phyloP scores from a whole-genome alignment of 2,113 vertebrate genomes.

The Trogon melanurus region DNA sequence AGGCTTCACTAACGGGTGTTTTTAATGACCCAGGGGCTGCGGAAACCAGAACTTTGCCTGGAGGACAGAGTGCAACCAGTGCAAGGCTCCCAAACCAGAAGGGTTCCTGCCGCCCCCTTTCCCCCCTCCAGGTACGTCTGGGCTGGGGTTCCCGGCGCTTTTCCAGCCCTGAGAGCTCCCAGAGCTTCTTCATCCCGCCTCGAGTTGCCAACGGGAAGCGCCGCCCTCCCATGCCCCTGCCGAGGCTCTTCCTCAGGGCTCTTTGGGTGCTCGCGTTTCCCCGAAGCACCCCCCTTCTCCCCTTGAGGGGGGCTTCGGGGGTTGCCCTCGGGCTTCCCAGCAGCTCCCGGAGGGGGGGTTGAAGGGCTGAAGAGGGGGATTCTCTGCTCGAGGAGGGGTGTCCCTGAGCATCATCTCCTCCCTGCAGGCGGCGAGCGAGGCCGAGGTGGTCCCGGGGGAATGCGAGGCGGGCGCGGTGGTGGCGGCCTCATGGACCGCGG shows the following conservation, averaged over 20 bases:
- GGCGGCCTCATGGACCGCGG: slow-evolving; percentile 89
- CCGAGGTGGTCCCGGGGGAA: slow-evolving; percentile 90
- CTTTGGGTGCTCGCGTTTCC: accelerated
- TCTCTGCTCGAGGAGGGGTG: accelerated
- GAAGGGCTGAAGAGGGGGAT: too few relatives aligned
- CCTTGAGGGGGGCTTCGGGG: accelerated
- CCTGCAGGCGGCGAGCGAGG: slow-evolving; percentile 84
- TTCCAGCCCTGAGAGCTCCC: not conserved
- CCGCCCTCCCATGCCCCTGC: too few relatives aligned
- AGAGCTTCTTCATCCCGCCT: not conserved
- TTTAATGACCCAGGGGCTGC: slow-evolving; percentile 82
- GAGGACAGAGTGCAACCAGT: slow-evolving; percentile 99
- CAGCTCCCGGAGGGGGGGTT: not conserved
- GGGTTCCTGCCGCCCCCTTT: slow-evolving; percentile 92
- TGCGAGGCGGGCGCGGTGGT: slow-evolving; percentile 87
- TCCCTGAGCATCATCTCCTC: not conserved
- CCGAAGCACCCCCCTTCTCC: accelerated
- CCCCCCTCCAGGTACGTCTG: slow-evolving; percentile 84
- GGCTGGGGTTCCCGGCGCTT: accelerated
- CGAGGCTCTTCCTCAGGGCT: not conserved
- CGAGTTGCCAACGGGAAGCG: accelerated
- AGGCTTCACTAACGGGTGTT: not conserved
- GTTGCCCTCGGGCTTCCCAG: accelerated
- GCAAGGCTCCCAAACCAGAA: slow-evolving; percentile 96
- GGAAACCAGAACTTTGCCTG: slow-evolving; percentile 99